These are phyloP conservation scores for Sminthopsis crassicaudata DNA, from an alignment of 2,113 vertebrate species.

Conservation along the genomic window DNA sequence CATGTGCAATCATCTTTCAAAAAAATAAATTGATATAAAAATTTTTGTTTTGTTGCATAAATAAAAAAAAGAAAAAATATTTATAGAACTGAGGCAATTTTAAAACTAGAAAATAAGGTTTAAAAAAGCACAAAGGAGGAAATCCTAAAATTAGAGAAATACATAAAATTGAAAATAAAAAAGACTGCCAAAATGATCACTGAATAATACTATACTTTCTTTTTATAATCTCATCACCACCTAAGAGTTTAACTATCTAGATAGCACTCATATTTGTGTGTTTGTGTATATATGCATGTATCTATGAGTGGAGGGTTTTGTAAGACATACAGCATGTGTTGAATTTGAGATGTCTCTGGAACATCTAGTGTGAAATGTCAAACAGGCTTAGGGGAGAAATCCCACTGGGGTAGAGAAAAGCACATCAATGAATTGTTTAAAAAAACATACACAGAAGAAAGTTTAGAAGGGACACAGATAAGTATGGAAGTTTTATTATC, in stretches of 20 bases:
- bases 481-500: neutral
- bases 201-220: neutral
- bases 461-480: neutral
- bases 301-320: neutral
- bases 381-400: neutral
- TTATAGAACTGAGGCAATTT: neutral
- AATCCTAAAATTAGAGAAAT: neutral
- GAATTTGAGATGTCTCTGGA: neutral
- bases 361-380: neutral
- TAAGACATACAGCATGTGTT: neutral
- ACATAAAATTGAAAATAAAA: neutral
- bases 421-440: neutral
- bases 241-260: neutral
- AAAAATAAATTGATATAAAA: neutral
- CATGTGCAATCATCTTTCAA: neutral
- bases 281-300: neutral
- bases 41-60: neutral
- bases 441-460: neutral
- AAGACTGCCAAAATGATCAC: neutral
- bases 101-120: neutral
- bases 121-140: neutral
- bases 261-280: neutral
- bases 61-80: neutral
- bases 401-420: neutral
- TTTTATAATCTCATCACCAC: neutral